Percentiles rank a stretch among this genome's conserved stretches.
Conservation (phyloP, 2,888 invertebrate genomes). For the Eupeodes latifasciatus region DNA sequence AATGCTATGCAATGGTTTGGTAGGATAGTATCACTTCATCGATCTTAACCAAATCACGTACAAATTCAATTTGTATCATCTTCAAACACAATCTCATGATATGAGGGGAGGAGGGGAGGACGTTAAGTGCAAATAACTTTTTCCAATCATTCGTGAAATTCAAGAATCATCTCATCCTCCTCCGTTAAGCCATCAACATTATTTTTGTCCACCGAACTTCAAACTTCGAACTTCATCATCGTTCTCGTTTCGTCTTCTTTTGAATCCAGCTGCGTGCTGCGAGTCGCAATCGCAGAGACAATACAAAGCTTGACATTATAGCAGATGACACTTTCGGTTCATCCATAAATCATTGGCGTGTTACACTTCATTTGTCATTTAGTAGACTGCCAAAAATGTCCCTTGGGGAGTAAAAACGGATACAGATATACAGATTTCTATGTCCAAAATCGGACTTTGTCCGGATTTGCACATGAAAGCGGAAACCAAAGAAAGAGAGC, state of each 20-base stretch:
- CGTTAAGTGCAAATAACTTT: constrained; percentile 67
- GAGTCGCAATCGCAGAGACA: background rate
- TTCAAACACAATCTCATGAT: background rate
- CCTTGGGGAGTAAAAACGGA: constrained; percentile 21
- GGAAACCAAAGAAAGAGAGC: background rate
- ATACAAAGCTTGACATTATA: constrained; percentile 32
- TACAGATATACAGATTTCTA: constrained; percentile 25
- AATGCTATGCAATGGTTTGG: background rate
- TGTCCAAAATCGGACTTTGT: constrained; percentile 35
- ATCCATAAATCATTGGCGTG: constrained; percentile 66
- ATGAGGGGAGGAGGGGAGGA: constrained; percentile 33
- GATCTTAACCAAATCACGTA: constrained; percentile 12
- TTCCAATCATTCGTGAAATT: constrained; percentile 70
- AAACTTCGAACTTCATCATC: constrained; percentile 5
- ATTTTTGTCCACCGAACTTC: background rate
- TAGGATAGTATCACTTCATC: background rate
- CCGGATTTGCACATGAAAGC: constrained; percentile 50
- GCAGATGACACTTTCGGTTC: constrained; percentile 51
- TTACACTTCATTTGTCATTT: constrained; percentile 71
- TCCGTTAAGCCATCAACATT: background rate
- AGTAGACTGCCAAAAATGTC: constrained; percentile 39
- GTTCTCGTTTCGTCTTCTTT: background rate
- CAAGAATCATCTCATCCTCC: constrained; percentile 12
- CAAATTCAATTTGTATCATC: constrained; percentile 58
- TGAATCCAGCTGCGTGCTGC: background rate